These are phyloP conservation scores for Bathynomus jamesi DNA, from an alignment of 1,140 invertebrate species.

Conservation along the genomic window DNA sequence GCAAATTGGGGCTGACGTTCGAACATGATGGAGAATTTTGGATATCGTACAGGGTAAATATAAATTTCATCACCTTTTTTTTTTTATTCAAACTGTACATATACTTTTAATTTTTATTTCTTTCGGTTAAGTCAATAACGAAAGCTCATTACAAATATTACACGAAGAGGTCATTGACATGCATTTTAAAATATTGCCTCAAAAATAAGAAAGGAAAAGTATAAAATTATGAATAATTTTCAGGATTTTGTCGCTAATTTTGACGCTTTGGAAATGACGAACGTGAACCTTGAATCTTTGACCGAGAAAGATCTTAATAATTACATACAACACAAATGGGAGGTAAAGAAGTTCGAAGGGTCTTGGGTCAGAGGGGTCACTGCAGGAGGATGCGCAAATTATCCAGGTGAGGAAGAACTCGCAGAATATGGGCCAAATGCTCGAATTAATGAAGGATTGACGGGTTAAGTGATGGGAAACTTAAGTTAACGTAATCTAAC, in stretches of 20 bases:
- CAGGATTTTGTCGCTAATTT: not conserved
- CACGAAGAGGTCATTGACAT: too few species aligned
- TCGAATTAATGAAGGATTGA: too few species aligned
- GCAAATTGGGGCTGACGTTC: conserved; percentile 80
- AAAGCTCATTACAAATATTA: too few species aligned
- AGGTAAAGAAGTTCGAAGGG: conserved; percentile 84
- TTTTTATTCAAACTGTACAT: too few species aligned
- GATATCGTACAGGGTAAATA: conserved; percentile 59
- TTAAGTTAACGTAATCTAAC: too few species aligned
- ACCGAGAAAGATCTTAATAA: conserved; percentile 60
- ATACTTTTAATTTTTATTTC: too few species aligned
- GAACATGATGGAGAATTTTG: conserved; percentile 96
- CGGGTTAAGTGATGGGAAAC: too few species aligned
- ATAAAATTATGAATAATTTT: too few species aligned
- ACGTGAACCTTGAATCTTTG: conserved; percentile 86
- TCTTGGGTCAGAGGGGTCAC: conserved; percentile 82
- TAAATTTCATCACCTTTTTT: too few species aligned
- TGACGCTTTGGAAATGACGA: conserved; percentile 75
- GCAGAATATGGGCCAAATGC: not conserved
- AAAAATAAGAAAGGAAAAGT: too few species aligned
- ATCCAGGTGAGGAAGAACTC: conserved; percentile 58
- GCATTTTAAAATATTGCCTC: too few species aligned
- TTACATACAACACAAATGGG: conserved; percentile 60
- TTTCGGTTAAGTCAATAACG: too few species aligned
- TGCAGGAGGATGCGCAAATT: conserved; percentile 95